phyloP scores from a whole-genome alignment of 2,113 vertebrate species.

The Empidonax alnorum region DNA sequence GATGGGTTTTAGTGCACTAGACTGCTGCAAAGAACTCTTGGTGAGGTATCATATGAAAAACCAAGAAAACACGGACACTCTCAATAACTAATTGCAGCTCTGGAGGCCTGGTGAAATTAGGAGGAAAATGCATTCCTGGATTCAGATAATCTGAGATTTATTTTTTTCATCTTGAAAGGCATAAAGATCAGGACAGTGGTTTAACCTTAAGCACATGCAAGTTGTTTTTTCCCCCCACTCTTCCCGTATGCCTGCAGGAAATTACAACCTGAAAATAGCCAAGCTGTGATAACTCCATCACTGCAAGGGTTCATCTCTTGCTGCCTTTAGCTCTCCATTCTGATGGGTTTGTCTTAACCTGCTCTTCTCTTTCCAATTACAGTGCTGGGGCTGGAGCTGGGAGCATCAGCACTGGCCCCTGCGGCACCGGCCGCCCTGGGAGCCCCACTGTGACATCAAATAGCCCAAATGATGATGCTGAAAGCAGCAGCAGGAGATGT shows the following conservation, averaged over 20 bases:
- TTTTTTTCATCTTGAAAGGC: background rate
- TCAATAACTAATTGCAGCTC: background rate
- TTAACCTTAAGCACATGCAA: background rate
- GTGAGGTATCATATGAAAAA: background rate
- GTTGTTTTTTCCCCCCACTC: background rate
- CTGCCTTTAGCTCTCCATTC: background rate
- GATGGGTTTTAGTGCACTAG: background rate
- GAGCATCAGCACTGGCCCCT: background rate
- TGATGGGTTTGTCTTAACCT: background rate
- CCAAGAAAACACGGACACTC: background rate
- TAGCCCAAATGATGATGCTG: background rate
- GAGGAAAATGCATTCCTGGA: background rate
- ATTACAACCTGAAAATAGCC: background rate
- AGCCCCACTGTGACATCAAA: rapidly evolving
- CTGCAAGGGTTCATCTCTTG: rapidly evolving
- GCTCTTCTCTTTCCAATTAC: background rate
- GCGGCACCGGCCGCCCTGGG: rapidly evolving
- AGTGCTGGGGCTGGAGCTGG: background rate
- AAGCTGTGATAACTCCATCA: background rate
- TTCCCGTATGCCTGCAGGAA: background rate
- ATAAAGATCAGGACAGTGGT: background rate
- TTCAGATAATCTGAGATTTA: background rate
- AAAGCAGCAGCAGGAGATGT: background rate
- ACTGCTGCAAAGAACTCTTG: background rate
- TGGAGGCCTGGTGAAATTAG: background rate